These are phyloP conservation scores for Amblyornis subalaris DNA, from an alignment of 2,113 vertebrate genomes.

Conservation along the genomic window DNA sequence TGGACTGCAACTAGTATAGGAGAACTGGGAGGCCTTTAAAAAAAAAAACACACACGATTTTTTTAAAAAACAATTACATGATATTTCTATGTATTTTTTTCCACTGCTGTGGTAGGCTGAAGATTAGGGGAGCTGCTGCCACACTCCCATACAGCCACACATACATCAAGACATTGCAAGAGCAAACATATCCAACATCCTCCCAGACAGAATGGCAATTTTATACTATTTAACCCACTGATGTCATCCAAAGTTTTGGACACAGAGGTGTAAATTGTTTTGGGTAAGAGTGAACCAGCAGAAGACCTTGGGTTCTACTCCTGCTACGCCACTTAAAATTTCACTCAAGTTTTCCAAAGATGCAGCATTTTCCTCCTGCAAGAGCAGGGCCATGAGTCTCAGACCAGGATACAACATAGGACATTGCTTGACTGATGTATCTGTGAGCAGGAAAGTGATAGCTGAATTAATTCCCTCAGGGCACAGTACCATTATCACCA, in stretches of 20 bases:
- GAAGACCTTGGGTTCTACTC: neutral
- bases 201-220: neutral
- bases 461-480: neutral
- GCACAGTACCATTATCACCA: neutral
- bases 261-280: neutral
- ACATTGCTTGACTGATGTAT: neutral
- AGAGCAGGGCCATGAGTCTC: neutral
- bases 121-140: neutral
- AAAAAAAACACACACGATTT: neutral
- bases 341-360: neutral
- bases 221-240: neutral
- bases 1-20: neutral
- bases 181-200: neutral
- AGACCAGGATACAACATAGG: fast-evolving
- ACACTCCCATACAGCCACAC: neutral
- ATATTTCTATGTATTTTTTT: neutral
- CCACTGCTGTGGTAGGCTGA: neutral
- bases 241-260: neutral
- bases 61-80: neutral
- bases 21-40: neutral
- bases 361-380: neutral
- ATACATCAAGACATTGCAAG: neutral
- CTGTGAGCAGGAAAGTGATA: neutral
- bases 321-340: neutral
- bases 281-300: neutral